Evolutionary conservation across 2,888 invertebrate genomes (phyloP), one percentile per base, ranked within the genome.

Genomic region (Podotricha telesiphe): DNA sequence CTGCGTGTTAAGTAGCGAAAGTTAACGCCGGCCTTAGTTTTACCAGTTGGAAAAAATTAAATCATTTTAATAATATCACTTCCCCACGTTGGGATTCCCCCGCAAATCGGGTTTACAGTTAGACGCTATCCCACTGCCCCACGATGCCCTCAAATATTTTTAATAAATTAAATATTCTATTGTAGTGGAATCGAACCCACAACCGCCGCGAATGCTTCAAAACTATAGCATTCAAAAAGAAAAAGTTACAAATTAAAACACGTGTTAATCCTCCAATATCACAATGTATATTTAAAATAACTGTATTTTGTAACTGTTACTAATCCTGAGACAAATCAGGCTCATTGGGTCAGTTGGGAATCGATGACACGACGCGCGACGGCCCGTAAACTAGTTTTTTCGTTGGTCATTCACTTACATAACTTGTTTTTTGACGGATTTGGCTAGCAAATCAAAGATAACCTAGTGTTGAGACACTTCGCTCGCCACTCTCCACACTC

Each of bases 271-370:
- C 17, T 17, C 11, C 5, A 28, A 45, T 10, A 22, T 17, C 15
- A 58, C n/a, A 59, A 22, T 22, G n/a, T 45, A 45, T 59, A 59
- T 45, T 59, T 10, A 45, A 28, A 59, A 28, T 59, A 59, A 45
- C 58, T 42, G 58, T 59, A 53, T 56, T 34, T 37, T 17, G 11
- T 64, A 64, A 70, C 73, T 64, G 73, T 67, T 65, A 62, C 47
- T 66, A 66, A 66, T 65, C 67, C 69, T 69, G 28, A 70, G 67
- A 73, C 64, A 65, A 73, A 47, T 69, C 56, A 56, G 68, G 74
- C 69, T 65, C 74, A 75, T 56, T 73, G 63, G 74, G 75, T 73
- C 76, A 74, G 28, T 45, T 34, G 17, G 56, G 65, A 55, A 70
- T 56, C 68, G 56, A 70, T 55, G 55, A 59, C 28, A 11, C 59